These are phyloP conservation scores for Muscidifurax raptorellus DNA, from an alignment of 1,140 invertebrate species.

Conservation along the genomic window DNA sequence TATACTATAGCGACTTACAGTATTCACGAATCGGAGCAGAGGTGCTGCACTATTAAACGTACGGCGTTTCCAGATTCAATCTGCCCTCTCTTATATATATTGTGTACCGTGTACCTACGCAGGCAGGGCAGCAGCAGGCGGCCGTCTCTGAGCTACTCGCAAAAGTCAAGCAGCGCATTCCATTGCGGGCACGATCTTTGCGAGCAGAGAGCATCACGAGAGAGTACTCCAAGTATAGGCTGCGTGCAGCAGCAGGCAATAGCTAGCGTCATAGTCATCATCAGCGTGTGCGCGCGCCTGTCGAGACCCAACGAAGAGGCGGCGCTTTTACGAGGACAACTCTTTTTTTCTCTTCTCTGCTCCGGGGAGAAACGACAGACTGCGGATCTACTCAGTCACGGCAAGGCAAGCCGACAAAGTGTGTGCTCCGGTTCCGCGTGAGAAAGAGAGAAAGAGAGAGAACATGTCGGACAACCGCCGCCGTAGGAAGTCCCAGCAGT, in stretches of 20 bases:
- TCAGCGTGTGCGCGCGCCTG: background rate
- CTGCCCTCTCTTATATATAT: background rate
- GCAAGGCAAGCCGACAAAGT: background rate
- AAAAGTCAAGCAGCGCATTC: background rate
- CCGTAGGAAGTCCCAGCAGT: constrained; percentile 70
- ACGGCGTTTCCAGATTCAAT: background rate
- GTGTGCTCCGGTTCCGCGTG: background rate
- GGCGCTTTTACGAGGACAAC: background rate
- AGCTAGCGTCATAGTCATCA: background rate
- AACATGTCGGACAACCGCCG: constrained; percentile 72
- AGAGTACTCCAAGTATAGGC: background rate
- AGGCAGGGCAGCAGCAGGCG: background rate
- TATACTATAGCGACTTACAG: background rate
- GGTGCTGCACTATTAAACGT: background rate
- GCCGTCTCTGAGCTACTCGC: background rate
- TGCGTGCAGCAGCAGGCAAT: background rate
- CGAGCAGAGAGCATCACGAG: background rate
- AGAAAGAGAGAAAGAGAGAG: background rate
- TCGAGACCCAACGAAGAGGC: background rate
- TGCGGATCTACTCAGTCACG: background rate
- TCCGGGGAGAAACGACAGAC: background rate
- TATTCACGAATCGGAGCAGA: background rate
- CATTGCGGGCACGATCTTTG: background rate
- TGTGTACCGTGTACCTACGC: too few species aligned
- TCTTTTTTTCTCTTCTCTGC: background rate